These are phyloP conservation scores for Drosophila nr. medialis DNA, from an alignment of 2,888 invertebrate genomes.

Conservation along the genomic window DNA sequence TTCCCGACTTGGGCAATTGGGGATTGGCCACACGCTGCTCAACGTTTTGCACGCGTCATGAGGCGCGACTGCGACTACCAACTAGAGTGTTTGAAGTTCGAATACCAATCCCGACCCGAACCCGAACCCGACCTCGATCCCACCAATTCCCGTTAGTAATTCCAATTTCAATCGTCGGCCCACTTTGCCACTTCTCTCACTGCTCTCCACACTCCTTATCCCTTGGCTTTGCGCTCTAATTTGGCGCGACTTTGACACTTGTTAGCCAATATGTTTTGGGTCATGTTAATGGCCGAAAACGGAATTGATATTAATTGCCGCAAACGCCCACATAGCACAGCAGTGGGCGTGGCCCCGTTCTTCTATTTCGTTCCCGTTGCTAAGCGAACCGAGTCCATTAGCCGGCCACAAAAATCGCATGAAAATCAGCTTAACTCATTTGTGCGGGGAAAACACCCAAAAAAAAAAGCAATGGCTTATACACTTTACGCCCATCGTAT, in stretches of 20 bases:
- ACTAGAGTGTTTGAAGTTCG: conserved; percentile 20
- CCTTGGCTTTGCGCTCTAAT: conserved; percentile 72
- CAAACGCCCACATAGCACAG: conserved; percentile 37
- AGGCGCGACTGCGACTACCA: conserved; percentile 42
- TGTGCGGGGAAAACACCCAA: conserved; percentile 26
- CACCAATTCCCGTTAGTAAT: conserved; percentile 10
- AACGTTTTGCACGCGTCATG: conserved; percentile 57
- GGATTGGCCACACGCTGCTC: conserved; percentile 77
- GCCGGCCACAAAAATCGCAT: conserved; percentile 47
- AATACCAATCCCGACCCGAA: conserved; percentile 7
- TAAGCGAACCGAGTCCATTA: conserved; percentile 52
- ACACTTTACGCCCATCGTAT: conserved; percentile 32
- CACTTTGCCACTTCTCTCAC: conserved; percentile 31
- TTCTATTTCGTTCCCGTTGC: conserved; percentile 24
- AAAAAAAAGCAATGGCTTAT: conserved; percentile 53
- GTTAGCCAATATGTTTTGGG: conserved; percentile 78
- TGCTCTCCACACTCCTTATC: background rate
- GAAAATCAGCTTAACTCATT: conserved; percentile 76
- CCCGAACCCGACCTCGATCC: background rate
- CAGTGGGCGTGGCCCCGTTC: conserved; percentile 57
- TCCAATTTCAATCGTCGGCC: conserved; percentile 30
- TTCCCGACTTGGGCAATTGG: conserved; percentile 46
- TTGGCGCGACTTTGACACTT: conserved; percentile 81
- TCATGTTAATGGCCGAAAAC: conserved; percentile 75
- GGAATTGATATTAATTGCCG: conserved; percentile 76